These are phyloP conservation scores for Parauchenoglanis punctatus DNA, from an alignment of 2,797 vertebrate genomes.

Conservation along the genomic window DNA sequence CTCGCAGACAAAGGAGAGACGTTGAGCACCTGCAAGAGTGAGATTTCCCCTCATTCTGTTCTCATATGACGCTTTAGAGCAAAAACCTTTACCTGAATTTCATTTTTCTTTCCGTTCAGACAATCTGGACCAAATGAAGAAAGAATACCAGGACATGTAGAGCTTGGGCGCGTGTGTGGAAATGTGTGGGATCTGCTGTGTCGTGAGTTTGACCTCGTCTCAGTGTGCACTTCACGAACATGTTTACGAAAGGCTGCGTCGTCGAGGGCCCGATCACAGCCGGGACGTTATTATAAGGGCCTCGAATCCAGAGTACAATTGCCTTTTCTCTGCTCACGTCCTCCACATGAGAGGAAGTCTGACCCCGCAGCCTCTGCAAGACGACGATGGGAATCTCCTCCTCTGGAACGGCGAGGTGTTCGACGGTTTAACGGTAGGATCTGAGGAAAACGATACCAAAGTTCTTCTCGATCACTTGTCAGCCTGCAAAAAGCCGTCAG, in stretches of 20 bases:
- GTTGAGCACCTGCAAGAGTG: conserved; percentile 86
- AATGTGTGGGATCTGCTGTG: conserved; percentile 95
- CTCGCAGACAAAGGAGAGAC: conserved; percentile 83
- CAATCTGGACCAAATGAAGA: conserved; percentile 84
- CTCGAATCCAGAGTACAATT: conserved; percentile 64
- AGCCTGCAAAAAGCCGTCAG: conserved; percentile 68
- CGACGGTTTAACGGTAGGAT: conserved; percentile 75
- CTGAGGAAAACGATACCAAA: conserved; percentile 83
- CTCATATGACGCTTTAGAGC: background rate
- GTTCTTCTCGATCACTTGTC: conserved; percentile 78
- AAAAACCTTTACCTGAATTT: background rate
- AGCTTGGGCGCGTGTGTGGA: background rate
- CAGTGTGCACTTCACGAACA: conserved; percentile 58
- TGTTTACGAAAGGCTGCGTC: conserved; percentile 70
- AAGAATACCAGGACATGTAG: conserved; percentile 84
- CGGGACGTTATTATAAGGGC: conserved; percentile 66
- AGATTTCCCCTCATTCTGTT: conserved; percentile 59
- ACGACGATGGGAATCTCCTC: conserved; percentile 79
- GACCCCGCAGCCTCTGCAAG: conserved; percentile 86
- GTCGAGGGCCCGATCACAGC: conserved; percentile 82
- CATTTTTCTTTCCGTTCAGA: conserved; percentile 68
- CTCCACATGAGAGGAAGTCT: conserved; percentile 87
- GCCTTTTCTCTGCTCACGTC: conserved; percentile 88
- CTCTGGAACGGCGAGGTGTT: conserved; percentile 98
- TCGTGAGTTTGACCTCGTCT: conserved; percentile 70